These are phyloP conservation scores for Gryllus longicercus DNA, from an alignment of 2,888 invertebrate species.

Conservation along the genomic window DNA sequence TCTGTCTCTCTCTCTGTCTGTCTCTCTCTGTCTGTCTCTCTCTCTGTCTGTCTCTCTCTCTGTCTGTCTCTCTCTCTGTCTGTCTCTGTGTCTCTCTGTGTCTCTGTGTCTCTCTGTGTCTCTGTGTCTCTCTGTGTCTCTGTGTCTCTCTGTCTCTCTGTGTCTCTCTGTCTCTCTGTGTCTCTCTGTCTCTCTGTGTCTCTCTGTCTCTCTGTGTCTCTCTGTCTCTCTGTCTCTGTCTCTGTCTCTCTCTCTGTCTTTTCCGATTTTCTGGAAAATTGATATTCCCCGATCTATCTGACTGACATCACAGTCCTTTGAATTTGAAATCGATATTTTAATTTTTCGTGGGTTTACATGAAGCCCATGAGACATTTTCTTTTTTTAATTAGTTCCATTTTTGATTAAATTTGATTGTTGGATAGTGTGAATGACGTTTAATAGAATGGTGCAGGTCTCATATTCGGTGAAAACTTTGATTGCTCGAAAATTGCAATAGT, in stretches of 20 bases:
- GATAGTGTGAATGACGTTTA: too few species aligned
- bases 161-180: constrained; percentile 23
- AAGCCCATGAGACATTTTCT: too few species aligned
- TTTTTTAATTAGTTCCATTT: too few species aligned
- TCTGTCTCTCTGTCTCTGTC: constrained; percentile 25
- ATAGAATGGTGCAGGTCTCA: too few species aligned
- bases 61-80: constrained; percentile 18
- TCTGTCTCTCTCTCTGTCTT: constrained; percentile 24
- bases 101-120: constrained; percentile 17
- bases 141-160: constrained; percentile 24
- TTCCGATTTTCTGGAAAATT: not conserved
- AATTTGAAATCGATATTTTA: too few species aligned
- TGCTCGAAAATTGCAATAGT: too few species aligned
- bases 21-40: constrained; percentile 48
- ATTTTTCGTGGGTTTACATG: too few species aligned
- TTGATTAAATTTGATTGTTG: too few species aligned
- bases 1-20: constrained; percentile 55
- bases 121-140: constrained; percentile 21
- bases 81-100: constrained; percentile 19
- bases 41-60: constrained; percentile 41
- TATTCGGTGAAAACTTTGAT: too few species aligned
- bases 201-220: constrained; percentile 19
- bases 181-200: constrained; percentile 24
- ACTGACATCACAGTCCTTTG: too few species aligned
- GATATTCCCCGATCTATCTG: too few species aligned